Conservation (phyloP, 2,113 vertebrate genomes). For the Sinocyclocheilus rhinocerous region DNA sequence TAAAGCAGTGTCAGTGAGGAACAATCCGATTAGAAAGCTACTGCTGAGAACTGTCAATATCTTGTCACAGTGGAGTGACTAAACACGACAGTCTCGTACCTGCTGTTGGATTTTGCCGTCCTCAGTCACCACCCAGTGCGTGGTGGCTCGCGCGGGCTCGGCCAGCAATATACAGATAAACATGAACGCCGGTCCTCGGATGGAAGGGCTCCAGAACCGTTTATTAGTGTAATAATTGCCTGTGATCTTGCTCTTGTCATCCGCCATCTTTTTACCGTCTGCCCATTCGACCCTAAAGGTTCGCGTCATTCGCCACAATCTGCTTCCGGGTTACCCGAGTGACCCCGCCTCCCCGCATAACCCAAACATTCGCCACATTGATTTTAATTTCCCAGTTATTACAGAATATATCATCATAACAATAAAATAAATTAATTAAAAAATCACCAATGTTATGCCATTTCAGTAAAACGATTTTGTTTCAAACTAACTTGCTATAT, state of each 20-base stretch:
- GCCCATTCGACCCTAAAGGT: conserved; percentile 36
- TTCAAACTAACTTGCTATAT: background rate
- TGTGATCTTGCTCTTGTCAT: conserved; percentile 64
- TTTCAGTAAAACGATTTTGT: background rate
- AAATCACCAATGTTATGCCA: background rate
- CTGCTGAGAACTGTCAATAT: too few relatives aligned
- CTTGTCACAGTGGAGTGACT: background rate
- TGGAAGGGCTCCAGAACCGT: conserved; percentile 56
- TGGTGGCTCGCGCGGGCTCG: conserved; percentile 82
- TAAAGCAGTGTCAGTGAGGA: background rate
- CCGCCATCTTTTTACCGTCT: conserved; percentile 77
- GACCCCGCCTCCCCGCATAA: background rate
- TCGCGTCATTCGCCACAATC: conserved; percentile 16
- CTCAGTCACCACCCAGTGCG: conserved; percentile 97
- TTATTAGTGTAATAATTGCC: conserved; percentile 60
- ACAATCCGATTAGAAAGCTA: background rate
- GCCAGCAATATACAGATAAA: conserved; percentile 67
- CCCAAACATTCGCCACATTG: background rate
- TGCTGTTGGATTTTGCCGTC: conserved; percentile 98
- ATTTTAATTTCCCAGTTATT: background rate
- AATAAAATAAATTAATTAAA: background rate
- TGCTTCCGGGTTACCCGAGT: conserved; percentile 34
- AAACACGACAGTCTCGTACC: conserved; percentile 66
- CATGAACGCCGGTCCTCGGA: conserved; percentile 66
- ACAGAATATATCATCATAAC: too few relatives aligned